phyloP scores from a whole-genome alignment of 2,113 vertebrate species.

The Bombycilla garrulus region DNA sequence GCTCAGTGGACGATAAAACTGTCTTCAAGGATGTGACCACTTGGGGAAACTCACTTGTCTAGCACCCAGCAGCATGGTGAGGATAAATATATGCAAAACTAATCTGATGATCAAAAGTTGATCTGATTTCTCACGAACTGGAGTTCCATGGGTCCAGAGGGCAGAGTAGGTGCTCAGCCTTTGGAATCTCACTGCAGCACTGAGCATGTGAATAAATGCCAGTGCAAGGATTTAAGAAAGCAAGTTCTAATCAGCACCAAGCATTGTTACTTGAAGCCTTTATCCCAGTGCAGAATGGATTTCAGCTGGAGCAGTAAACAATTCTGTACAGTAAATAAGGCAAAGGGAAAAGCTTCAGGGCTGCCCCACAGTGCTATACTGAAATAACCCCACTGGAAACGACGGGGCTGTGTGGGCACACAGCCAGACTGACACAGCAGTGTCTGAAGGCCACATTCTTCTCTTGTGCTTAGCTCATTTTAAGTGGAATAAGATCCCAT shows the following conservation, averaged over 20 bases:
- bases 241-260: not conserved
- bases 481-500: not conserved
- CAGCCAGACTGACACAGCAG: constrained; percentile 26
- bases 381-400: not conserved
- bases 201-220: not conserved
- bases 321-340: not conserved
- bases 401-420: rapidly evolving
- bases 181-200: not conserved
- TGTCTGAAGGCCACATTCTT: constrained; percentile 9
- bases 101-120: not conserved
- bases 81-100: not conserved
- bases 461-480: not conserved
- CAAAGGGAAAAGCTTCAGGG: not conserved
- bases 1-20: not conserved
- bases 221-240: not conserved
- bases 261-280: not conserved
- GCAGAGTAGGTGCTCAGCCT: not conserved
- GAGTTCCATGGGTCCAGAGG: not conserved
- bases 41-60: not conserved
- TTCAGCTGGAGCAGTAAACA: not conserved
- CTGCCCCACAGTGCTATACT: not conserved
- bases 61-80: not conserved
- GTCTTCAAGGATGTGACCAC: not conserved
- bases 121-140: not conserved
- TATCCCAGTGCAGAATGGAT: not conserved